Conservation (phyloP, 2,797 vertebrate species). For the Neoniphon sammara region DNA sequence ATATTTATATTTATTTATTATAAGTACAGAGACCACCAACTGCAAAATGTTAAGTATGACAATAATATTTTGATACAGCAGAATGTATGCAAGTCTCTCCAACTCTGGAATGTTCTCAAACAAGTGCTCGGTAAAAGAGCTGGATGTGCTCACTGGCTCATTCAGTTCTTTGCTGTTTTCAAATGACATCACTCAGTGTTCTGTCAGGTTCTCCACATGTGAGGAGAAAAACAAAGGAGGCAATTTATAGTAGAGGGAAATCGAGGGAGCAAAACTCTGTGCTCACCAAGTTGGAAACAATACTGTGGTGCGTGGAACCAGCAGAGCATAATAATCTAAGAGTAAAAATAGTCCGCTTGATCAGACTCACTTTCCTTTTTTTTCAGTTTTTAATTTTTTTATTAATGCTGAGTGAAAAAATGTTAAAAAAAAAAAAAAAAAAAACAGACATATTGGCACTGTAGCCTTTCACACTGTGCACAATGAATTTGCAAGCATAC, state of each 20-base stretch:
- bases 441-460: background rate
- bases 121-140: background rate
- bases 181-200: background rate
- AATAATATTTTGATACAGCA: no score
- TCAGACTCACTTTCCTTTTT: background rate
- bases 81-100: background rate
- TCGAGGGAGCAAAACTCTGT: background rate
- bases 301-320: background rate
- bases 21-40: no score
- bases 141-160: background rate
- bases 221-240: background rate
- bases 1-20: no score
- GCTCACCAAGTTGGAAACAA: background rate
- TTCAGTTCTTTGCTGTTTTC: background rate
- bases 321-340: background rate
- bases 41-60: no score
- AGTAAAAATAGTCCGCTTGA: background rate
- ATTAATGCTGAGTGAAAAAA: background rate
- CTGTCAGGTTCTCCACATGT: background rate
- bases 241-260: no score
- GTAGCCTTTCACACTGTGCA: background rate
- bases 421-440: background rate
- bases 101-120: background rate
- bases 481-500: background rate
- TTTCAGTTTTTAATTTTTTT: background rate